Percentiles rank a stretch among this genome's conserved stretches.
phyloP scores from a whole-genome alignment of 2,113 vertebrate genomes.

The Mirza zaza region DNA sequence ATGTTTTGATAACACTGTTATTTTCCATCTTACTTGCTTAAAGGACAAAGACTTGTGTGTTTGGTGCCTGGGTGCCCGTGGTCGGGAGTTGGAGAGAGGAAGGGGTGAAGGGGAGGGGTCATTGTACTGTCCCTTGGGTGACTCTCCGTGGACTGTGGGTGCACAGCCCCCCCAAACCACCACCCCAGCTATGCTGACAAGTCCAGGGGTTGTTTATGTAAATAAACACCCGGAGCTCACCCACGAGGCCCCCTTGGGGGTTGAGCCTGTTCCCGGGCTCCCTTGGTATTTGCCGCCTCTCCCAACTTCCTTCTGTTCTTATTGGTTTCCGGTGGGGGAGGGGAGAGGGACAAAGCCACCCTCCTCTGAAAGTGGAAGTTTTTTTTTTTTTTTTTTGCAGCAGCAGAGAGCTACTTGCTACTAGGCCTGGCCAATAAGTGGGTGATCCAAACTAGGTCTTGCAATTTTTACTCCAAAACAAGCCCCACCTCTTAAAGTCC shows the following conservation, averaged over 20 bases:
- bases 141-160: rapidly evolving
- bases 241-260: background rate
- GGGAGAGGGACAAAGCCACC: background rate
- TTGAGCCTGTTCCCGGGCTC: background rate
- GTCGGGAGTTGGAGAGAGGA: background rate
- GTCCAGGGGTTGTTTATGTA: too few species aligned
- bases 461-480: background rate
- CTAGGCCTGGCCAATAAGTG: rapidly evolving
- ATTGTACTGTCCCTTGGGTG: too few species aligned
- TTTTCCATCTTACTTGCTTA: background rate
- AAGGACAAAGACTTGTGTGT: background rate
- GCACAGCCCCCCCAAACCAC: background rate
- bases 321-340: background rate
- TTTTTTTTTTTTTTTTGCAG: background rate
- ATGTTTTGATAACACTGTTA: background rate
- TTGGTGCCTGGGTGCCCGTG: background rate
- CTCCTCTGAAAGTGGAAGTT: background rate
- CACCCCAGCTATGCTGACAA: too few species aligned
- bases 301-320: background rate
- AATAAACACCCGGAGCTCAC: background rate
- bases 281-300: background rate
- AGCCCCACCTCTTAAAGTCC: rapidly evolving
- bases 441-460: background rate
- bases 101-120: rapidly evolving
- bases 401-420: too few species aligned